Evolutionary conservation across 2,113 vertebrate species (phyloP), one percentile per base, ranked within the genome.

Genomic region (Halichoerus grypus): DNA sequence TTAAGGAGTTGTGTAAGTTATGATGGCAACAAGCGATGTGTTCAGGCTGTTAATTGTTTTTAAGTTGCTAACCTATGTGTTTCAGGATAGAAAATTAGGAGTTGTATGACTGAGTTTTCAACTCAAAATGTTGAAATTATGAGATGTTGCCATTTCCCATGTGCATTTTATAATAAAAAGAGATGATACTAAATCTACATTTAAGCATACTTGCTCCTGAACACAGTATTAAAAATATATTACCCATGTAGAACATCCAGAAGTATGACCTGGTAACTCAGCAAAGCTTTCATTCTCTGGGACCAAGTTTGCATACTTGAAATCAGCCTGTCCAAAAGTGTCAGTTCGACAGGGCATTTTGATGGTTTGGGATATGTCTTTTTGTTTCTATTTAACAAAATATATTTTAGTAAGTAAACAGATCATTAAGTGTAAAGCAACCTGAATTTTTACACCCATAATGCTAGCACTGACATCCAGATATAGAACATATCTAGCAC

Each of bases 131-230:
- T 81, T 24, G 55, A 42, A 42, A 71, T 89, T 33, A 61, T 82
- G 57, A 94, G 42, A 88, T 71, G 21, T 49, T 69, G 10, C 49
- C n/a, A 77, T 26, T 94, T 89, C 4, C 1, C 33, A 36, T 59
- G 22, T 94, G 67, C 33, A 87, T 89, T 96, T 90, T 36, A 72
- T 65, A 96, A 88, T 81, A 71, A 69, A 92, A 92, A 86, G 22
- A 82, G 31, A 76, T 57, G 16, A 49, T 71, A 46, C 33, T 86
- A 87, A 95, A 79, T 87, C 55, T 65, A 39, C 16, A 22, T 77
- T 87, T 92, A 81, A 96, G 31, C 49, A 89, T 1, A 18, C 13
- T 93, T 89, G 7, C 53, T 93, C 36, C 69, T 82, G 42, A 76
- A 33, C 15, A 69, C 7, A 86, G 11, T 21, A 57, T 22, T 95